Evolutionary conservation across 2,113 vertebrate species (phyloP).

Genomic region (Mus musculus): GRCm39 chr13:104483001-104483500

Average conservation of each 20-base stretch:
- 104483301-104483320: background rate
- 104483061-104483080: background rate
- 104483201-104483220: conserved; percentile 53
- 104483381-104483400: background rate
- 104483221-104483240: conserved; percentile 8
- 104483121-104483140: background rate
- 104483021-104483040: background rate
- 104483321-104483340: background rate
- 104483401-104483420: conserved; percentile 29
- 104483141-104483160: background rate
- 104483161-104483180: conserved; percentile 56
- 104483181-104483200: background rate
- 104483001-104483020: background rate
- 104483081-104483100: background rate
- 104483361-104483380: conserved; percentile 35
- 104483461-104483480: conserved; percentile 34
- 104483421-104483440: background rate
- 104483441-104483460: conserved; percentile 35
- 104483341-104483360: background rate
- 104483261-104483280: background rate
- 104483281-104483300: conserved; percentile 2
- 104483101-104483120: background rate
- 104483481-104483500: conserved; percentile 59
- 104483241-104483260: conserved; percentile 34
- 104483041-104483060: background rate